These are phyloP conservation scores for Phymorhynchus buccinoides DNA, from an alignment of 1,140 invertebrate species.

Conservation along the genomic window DNA sequence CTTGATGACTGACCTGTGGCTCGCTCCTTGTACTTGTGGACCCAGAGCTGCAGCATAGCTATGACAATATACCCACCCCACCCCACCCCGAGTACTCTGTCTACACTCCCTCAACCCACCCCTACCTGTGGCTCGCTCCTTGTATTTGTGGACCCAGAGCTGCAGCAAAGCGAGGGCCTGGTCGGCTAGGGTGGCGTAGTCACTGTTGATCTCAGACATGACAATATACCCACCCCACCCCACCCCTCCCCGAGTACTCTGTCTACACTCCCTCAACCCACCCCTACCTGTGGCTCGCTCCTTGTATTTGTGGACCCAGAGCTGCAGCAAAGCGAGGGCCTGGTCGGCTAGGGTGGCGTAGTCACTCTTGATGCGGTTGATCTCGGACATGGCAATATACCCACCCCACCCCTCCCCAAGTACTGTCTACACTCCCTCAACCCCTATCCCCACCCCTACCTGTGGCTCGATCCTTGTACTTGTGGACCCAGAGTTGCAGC, in stretches of 20 bases:
- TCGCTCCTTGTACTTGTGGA: constrained; percentile 81
- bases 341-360: constrained; percentile 90
- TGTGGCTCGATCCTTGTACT: constrained; percentile 83
- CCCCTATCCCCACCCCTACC: too few relatives aligned
- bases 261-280: too few relatives aligned
- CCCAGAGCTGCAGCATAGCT: constrained; percentile 94
- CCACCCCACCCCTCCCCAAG: too few relatives aligned
- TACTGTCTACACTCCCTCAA: too few relatives aligned
- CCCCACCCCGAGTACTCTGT: too few relatives aligned
- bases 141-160: constrained; percentile 84
- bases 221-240: too few relatives aligned
- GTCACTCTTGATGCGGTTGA: constrained; percentile 89
- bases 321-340: constrained; percentile 92
- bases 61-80: too few relatives aligned
- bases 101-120: too few relatives aligned
- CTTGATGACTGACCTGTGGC: too few relatives aligned
- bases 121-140: constrained; percentile 85
- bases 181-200: constrained; percentile 88
- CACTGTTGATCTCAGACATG: constrained; percentile 88
- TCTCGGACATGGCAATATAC: constrained; percentile 87
- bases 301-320: constrained; percentile 84
- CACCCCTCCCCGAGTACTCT: too few relatives aligned
- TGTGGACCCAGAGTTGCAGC: constrained; percentile 88
- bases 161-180: constrained; percentile 95
- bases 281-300: constrained; percentile 86